Base-by-base conservation (phyloP, 2,797 vertebrate species). In the Lutjanus argentimaculatus region DNA sequence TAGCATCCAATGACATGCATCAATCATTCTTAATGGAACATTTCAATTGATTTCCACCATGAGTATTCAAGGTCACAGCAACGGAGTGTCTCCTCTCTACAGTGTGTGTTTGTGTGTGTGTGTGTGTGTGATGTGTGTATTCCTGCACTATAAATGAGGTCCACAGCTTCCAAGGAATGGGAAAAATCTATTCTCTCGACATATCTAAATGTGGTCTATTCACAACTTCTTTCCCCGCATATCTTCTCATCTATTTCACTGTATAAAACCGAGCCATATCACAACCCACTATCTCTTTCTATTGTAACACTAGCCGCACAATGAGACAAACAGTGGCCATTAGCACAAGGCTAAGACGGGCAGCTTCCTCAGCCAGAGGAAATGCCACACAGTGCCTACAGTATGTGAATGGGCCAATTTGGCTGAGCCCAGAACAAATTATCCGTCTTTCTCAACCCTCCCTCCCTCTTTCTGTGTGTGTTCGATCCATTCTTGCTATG, bases 1-100 rank as follows among this genome's bases (percentile, higher is more conserved):
- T 13, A 85, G 82, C 82, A 82, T 84, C 82, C 89, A 93, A 83
- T 84, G 89, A 87, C 92, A 87, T 91, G 89, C 88, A 92, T 95
- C 93, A 94, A 93, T 95, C 93, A 93, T 91, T 84, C 93, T 93
- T 94, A 93, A 91, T 92, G 89, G 92, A 93, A 90, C 82, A 87
- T 91, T 92, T 91, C 89, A 68, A 94, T 93, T 88, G 91, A 95
- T 94, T 93, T 93, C 80, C 75, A 82, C 76, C 86, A 89, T 80
- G 83, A 82, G 82, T 85, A 90, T 90, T 91, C 91, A 95, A 95
- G 94, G 93, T 94, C 93, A 91, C 62, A 82, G 81, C 74, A 73
- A 80, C 70, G 75, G 80, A 70, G 84, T 56, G 52, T 49, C 79
- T 79, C 53, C 62, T 36, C 30, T 36, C 30, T 36, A 71, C 51